Conservation (phyloP, 2,888 invertebrate species). For the Coecobrya sp. region DNA sequence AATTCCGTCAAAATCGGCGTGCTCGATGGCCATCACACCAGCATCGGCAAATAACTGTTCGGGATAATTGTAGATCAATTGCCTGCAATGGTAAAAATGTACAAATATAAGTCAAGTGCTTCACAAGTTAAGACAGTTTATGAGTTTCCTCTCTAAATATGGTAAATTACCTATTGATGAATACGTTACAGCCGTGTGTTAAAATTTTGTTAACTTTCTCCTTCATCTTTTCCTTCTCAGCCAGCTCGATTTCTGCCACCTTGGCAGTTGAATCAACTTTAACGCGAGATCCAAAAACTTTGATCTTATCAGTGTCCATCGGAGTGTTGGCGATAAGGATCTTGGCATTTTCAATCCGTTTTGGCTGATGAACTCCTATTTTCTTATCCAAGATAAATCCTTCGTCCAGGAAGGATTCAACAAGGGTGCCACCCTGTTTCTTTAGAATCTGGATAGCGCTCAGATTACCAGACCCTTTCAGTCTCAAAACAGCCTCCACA, state of each 20-base stretch:
- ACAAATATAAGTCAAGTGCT: too few species aligned
- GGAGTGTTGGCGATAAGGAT: slow-evolving; percentile 99
- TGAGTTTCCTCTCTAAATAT: too few species aligned
- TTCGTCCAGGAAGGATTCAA: slow-evolving; percentile 98
- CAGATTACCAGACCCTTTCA: slow-evolving; percentile 98
- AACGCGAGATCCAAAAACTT: slow-evolving; percentile 98
- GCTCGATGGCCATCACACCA: slow-evolving; percentile 99
- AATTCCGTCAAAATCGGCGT: slow-evolving; percentile 99
- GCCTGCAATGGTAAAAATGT: slow-evolving; percentile 89
- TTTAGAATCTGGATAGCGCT: slow-evolving; percentile 99
- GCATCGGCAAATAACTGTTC: slow-evolving; percentile 99
- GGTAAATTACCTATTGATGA: slow-evolving; percentile 97
- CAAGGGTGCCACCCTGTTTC: slow-evolving; percentile 96
- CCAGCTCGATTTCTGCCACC: slow-evolving; percentile 98
- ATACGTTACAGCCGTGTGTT: slow-evolving; percentile 98
- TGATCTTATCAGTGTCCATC: slow-evolving; percentile 99
- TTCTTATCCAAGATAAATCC: slow-evolving; percentile 98
- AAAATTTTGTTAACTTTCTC: slow-evolving; percentile 99
- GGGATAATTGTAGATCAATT: slow-evolving; percentile 99
- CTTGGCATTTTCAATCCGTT: slow-evolving; percentile 97
- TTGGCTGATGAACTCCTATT: slow-evolving; percentile 99
- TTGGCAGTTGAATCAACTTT: slow-evolving; percentile 97
- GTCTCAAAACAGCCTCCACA: slow-evolving; percentile 97
- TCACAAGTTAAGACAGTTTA: too few species aligned
- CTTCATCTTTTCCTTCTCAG: slow-evolving; percentile 99